phyloP scores from a whole-genome alignment of 1,140 invertebrate genomes.

The Brachionus manjavacas region DNA sequence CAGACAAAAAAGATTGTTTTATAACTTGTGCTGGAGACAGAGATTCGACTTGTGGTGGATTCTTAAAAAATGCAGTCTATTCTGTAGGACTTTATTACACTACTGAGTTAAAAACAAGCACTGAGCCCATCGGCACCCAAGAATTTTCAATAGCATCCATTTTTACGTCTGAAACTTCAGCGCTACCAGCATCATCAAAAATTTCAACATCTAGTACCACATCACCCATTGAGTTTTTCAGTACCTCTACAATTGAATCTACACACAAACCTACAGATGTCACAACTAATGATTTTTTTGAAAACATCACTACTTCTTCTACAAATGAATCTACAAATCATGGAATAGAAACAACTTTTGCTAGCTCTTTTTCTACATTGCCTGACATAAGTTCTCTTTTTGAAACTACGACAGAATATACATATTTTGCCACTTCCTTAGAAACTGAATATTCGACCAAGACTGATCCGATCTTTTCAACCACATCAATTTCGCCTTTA shows the following conservation, averaged over 20 bases:
- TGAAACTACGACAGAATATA: not conserved
- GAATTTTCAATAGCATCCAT: not conserved
- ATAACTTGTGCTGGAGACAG: conserved; percentile 31
- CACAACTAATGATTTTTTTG: not conserved
- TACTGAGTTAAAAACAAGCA: not conserved
- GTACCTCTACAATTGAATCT: not conserved
- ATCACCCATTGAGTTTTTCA: not conserved
- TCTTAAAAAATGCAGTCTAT: conserved; percentile 6
- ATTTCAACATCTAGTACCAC: not conserved
- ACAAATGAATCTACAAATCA: not conserved
- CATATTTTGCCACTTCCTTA: not conserved
- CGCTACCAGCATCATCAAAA: not conserved
- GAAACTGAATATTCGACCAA: not conserved
- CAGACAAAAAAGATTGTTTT: conserved; percentile 25
- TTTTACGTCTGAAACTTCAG: not conserved
- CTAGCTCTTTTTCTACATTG: not conserved
- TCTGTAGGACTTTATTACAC: not conserved
- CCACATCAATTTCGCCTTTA: not conserved
- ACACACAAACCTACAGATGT: not conserved
- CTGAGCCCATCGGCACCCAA: not conserved
- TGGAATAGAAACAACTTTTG: not conserved
- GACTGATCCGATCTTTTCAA: not conserved
- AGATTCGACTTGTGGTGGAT: not conserved
- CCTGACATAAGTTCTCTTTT: not conserved
- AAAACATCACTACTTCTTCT: not conserved